Evolutionary conservation across 2,797 vertebrate genomes (phyloP).

Genomic region (Gallinago solitaria): DNA sequence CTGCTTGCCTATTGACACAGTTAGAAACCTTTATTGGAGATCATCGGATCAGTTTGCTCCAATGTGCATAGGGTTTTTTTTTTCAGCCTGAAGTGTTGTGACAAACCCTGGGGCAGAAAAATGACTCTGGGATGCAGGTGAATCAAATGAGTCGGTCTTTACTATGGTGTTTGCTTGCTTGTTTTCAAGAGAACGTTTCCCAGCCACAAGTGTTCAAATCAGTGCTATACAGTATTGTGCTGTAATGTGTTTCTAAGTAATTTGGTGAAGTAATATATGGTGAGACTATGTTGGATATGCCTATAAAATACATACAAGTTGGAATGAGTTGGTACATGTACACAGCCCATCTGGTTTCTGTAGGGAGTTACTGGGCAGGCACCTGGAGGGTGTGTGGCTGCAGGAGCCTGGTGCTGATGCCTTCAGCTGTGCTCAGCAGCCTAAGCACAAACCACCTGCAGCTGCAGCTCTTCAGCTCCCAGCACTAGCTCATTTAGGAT

Average conservation of each 20-base stretch:
- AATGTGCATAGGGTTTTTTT: background rate
- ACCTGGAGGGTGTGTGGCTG: background rate
- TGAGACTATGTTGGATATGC: background rate
- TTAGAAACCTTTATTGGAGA: background rate
- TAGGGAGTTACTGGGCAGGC: accelerated
- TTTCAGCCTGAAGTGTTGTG: background rate
- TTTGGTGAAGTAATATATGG: background rate
- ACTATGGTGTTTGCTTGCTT: background rate
- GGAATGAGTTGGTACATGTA: background rate
- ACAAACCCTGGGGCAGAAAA: background rate
- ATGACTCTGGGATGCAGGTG: background rate
- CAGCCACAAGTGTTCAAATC: background rate
- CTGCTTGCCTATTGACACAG: background rate
- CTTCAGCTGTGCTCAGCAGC: background rate
- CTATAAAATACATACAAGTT: background rate
- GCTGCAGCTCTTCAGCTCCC: background rate
- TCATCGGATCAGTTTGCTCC: background rate
- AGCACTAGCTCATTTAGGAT: background rate
- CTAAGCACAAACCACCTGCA: background rate
- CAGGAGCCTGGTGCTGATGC: background rate
- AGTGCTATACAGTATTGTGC: background rate
- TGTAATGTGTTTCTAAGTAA: background rate
- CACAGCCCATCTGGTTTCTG: background rate
- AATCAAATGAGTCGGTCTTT: background rate
- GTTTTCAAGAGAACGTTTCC: background rate